Evolutionary conservation across 2,113 vertebrate genomes (phyloP).

Genomic region (Terrapene triunguis): DNA sequence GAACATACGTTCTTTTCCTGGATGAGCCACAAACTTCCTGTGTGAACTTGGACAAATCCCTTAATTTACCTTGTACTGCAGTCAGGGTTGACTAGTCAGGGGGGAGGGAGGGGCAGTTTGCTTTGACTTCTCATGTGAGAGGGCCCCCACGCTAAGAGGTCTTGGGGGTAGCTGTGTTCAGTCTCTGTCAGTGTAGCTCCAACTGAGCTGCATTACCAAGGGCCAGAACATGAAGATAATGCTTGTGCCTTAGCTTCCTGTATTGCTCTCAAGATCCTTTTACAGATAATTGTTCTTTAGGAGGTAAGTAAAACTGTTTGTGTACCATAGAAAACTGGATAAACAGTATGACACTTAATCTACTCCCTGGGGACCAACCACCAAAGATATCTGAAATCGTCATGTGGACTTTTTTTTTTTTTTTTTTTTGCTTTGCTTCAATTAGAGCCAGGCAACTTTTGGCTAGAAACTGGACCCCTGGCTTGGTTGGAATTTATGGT

Average conservation of each 20-base stretch:
- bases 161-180: not conserved
- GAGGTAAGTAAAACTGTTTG: not conserved
- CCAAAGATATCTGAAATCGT: not conserved
- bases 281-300: not conserved
- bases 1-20: not conserved
- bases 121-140: not conserved
- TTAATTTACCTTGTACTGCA: not conserved
- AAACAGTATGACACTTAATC: not conserved
- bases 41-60: not conserved
- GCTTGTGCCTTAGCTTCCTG: not conserved
- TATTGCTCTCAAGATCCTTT: not conserved
- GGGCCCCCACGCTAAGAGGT: not conserved
- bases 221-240: not conserved
- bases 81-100: not conserved
- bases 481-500: slow-evolving; percentile 72
- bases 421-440: not conserved
- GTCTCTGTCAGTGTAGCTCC: not conserved
- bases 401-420: rapidly evolving
- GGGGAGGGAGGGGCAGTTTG: not conserved
- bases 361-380: not conserved
- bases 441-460: slow-evolving; percentile 67
- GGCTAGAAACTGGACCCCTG: slow-evolving; percentile 49
- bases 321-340: slow-evolving; percentile 1
- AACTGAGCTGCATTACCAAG: not conserved
- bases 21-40: not conserved